Evolutionary conservation across 2,888 invertebrate species (phyloP).

Genomic region (Yponomeuta plumbellus): DNA sequence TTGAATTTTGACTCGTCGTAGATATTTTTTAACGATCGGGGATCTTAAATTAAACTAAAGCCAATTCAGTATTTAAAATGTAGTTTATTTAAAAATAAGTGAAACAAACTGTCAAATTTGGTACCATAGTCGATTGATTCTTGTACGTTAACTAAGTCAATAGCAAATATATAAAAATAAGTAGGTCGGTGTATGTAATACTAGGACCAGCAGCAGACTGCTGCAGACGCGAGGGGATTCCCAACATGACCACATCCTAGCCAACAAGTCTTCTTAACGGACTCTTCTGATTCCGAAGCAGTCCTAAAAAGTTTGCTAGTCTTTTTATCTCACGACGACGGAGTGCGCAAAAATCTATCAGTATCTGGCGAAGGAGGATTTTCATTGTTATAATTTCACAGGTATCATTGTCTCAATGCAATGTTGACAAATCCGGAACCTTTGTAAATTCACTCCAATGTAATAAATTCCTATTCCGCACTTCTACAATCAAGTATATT

Average conservation of each 20-base stretch:
- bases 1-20: background rate
- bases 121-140: constrained; percentile 2
- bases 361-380: too few species aligned
- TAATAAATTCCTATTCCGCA: too few species aligned
- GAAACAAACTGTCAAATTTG: constrained; percentile 7
- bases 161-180: constrained; percentile 1
- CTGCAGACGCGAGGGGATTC: background rate
- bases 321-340: too few species aligned
- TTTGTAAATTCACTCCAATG: too few species aligned
- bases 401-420: too few species aligned
- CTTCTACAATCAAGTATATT: too few species aligned
- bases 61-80: constrained; percentile 17
- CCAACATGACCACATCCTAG: background rate
- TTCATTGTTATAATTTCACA: too few species aligned
- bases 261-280: background rate
- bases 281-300: background rate
- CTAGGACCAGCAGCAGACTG: background rate
- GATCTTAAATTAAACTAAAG: background rate
- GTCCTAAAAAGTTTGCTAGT: background rate
- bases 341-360: too few species aligned
- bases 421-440: too few species aligned
- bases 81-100: constrained; percentile 10
- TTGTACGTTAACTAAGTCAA: background rate
- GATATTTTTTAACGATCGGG: background rate
- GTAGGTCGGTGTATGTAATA: background rate